Base-by-base conservation (phyloP, 1,140 invertebrate species). In the Globodera rostochiensis region DNA sequence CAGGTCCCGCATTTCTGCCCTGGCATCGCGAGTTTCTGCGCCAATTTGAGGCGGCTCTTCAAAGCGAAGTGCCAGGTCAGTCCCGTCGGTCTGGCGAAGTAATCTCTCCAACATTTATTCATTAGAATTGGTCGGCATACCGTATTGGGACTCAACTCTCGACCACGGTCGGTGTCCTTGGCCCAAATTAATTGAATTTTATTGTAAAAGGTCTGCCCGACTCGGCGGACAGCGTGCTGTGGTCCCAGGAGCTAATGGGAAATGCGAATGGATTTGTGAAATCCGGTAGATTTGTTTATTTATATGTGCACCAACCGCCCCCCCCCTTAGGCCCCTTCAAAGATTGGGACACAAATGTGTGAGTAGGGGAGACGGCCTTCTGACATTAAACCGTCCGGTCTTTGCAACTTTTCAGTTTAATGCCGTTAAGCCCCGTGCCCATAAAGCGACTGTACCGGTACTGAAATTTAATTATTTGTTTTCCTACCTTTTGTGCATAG, bases 91-190 rank as follows among this genome's bases (percentile, higher is more conserved):
- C 70, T 90, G 25, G 13, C 13, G 11, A 5, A 4, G 57, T 5
- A 60, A 8, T 53, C 50, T 13, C 8, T 6, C 49, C 47, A n/a
- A 66, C 25, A 19, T 21, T 57, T 19, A 7, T 15, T 69, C 50
- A 25, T 46, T 1, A 78, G 64, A 46, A 47, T 67, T 78, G n/a
- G 57, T 78, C 49, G 76, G 76, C 66, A 78, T 78, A 36, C 89
- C 90, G 15, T 90, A 88, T 81, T 90, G 90, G 90, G 89, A 90
- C 77, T 90, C 88, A n/a, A 90, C 90, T 50, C 70, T 90, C 5
- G 89, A 90, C 79, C 74, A 89, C 76, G 87, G 86, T 84, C 46
- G 15, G 74, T 47, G 11, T 84, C 69, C 45, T 74, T 46, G 11
- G 8, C 69, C 1, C 25, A 36, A 11, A 36, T 49, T 36, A 4